These are phyloP conservation scores for Megalonaias nervosa DNA, from an alignment of 1,140 invertebrate species.

Conservation along the genomic window DNA sequence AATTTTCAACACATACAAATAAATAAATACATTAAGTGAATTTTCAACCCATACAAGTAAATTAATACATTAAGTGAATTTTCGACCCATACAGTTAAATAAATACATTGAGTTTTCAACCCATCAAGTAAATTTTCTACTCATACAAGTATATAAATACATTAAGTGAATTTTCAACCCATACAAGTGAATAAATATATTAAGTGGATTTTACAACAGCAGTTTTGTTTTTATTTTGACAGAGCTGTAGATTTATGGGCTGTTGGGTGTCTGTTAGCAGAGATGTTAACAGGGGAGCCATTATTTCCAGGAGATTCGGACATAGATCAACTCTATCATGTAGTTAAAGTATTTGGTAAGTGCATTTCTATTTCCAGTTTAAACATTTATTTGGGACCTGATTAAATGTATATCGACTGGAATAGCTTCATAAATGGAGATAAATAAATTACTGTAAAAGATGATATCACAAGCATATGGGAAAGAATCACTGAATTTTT, in stretches of 20 bases:
- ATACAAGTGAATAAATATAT: neutral
- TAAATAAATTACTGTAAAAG: too few relatives aligned
- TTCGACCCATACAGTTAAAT: too few relatives aligned
- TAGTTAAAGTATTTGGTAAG: conserved; percentile 71
- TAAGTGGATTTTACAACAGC: neutral
- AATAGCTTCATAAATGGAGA: too few relatives aligned
- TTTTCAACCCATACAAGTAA: too few relatives aligned
- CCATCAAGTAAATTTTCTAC: too few relatives aligned
- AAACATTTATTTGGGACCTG: too few relatives aligned
- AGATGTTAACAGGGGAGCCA: conserved; percentile 71
- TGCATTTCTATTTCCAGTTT: neutral
- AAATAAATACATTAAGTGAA: neutral
- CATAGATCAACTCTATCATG: conserved; percentile 72
- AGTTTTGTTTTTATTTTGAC: conserved; percentile 26
- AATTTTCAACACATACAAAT: neutral
- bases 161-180: too few relatives aligned
- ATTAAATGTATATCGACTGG: too few relatives aligned
- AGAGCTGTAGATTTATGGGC: conserved; percentile 73
- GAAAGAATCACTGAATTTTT: too few relatives aligned
- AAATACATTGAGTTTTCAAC: too few relatives aligned
- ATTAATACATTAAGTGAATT: neutral
- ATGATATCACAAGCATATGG: too few relatives aligned
- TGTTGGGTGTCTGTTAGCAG: conserved; percentile 69
- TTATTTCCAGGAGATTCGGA: conserved; percentile 72
- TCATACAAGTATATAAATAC: too few relatives aligned